A percentile compares a stretch with the other conserved stretches of the same genome.
These are phyloP conservation scores for Drosophila mercatorum DNA, from an alignment of 2,888 invertebrate species.

Conservation along the genomic window DNA sequence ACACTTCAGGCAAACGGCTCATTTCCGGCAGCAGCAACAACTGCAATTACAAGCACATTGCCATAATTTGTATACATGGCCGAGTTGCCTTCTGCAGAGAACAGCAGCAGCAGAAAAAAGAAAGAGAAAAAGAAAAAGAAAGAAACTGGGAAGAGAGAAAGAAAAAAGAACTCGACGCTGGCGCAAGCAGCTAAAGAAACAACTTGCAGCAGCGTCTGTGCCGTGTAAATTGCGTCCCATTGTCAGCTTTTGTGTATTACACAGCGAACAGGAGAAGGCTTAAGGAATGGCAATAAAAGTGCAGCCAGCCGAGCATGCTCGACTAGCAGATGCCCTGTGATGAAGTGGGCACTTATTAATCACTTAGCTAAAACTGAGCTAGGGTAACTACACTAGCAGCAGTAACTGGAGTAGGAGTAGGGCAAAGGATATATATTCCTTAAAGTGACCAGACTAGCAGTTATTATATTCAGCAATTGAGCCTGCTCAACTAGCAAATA, in stretches of 20 bases:
- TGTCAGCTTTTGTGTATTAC: conserved; percentile 58
- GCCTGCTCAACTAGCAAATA: not conserved
- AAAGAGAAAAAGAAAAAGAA: not conserved
- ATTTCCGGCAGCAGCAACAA: conserved; percentile 57
- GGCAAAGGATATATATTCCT: no score
- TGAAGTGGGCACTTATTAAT: not conserved
- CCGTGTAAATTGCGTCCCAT: conserved; percentile 73
- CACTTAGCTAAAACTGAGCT: not conserved
- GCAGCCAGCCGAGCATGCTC: not conserved
- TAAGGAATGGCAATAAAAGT: not conserved
- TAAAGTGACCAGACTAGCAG: not conserved
- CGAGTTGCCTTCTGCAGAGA: conserved; percentile 45
- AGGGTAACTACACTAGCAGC: no score
- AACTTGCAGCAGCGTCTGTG: conserved; percentile 45
- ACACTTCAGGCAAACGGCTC: conserved; percentile 75
- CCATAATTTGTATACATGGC: conserved; percentile 73
- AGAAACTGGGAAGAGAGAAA: not conserved
- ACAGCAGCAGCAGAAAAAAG: no score
- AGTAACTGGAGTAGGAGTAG: no score
- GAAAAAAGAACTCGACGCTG: conserved; percentile 2
- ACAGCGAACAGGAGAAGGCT: not conserved
- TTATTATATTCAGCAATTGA: not conserved
- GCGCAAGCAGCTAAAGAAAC: conserved; percentile 32
- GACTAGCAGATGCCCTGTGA: conserved; percentile 3
- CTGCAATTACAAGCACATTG: conserved; percentile 49